phyloP scores from a whole-genome alignment of 2,797 vertebrate species.

The Pantherophis alleghaniensis region DNA sequence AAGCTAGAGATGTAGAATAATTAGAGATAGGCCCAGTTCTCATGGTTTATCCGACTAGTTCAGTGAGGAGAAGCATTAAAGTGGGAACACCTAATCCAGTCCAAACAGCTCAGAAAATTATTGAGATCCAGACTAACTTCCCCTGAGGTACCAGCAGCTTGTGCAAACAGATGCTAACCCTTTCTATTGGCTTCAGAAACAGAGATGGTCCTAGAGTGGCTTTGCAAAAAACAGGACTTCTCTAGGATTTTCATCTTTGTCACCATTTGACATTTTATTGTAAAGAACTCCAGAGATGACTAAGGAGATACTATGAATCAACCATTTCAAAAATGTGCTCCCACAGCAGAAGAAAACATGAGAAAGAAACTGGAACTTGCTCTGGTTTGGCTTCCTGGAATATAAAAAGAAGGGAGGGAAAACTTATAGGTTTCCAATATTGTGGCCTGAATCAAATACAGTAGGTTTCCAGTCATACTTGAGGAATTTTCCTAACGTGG shows the following conservation, averaged over 20 bases:
- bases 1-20: not conserved
- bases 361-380: not conserved
- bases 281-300: not conserved
- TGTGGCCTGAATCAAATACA: not conserved
- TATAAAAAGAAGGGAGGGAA: not conserved
- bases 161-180: not conserved
- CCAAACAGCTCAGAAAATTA: not conserved
- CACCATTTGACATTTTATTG: not conserved
- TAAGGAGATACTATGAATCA: not conserved
- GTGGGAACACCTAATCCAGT: not conserved
- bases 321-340: not conserved
- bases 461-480: not conserved
- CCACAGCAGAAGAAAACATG: not conserved
- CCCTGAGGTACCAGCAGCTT: not conserved
- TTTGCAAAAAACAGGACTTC: not conserved
- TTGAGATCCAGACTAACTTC: not conserved
- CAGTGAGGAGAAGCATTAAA: not conserved
- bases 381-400: not conserved
- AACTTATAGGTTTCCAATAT: not conserved
- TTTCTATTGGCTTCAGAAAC: not conserved
- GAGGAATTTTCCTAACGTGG: not conserved
- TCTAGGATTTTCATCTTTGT: not conserved
- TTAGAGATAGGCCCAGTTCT: not conserved
- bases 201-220: not conserved
- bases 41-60: not conserved